These are phyloP conservation scores for Crocuta crocuta DNA, from an alignment of 2,113 vertebrate genomes.

Conservation along the genomic window DNA sequence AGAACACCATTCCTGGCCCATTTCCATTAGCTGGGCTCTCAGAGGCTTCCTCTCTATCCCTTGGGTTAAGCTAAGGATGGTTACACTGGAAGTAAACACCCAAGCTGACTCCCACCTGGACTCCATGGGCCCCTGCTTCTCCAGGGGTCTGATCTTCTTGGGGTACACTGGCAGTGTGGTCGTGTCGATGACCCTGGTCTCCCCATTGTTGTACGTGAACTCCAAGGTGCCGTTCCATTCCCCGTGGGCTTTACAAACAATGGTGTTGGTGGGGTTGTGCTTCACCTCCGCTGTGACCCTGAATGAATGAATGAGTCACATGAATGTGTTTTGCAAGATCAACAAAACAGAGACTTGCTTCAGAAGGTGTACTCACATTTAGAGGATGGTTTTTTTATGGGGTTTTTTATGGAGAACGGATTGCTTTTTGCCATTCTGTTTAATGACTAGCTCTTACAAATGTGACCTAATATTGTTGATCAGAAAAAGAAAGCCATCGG, in stretches of 20 bases:
- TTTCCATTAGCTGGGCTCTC: neutral
- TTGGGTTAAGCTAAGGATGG: neutral
- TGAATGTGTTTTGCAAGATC: neutral
- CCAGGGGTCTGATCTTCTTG: conserved; percentile 92
- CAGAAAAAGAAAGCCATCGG: neutral
- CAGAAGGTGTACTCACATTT: accelerated
- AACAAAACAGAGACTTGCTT: neutral
- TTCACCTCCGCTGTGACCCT: conserved; percentile 97
- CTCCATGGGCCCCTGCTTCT: conserved; percentile 92
- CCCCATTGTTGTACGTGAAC: conserved; percentile 95
- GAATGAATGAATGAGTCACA: neutral
- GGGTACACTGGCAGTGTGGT: conserved; percentile 90
- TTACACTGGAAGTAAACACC: accelerated
- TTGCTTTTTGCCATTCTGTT: neutral
- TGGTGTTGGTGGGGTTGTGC: conserved; percentile 93
- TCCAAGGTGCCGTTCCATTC: conserved; percentile 97
- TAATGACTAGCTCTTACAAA: conserved; percentile 36
- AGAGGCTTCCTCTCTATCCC: neutral
- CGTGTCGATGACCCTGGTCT: conserved; percentile 96
- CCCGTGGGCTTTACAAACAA: conserved; percentile 96
- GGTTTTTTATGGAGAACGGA: no score
- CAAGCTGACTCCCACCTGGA: conserved; percentile 89
- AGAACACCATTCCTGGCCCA: accelerated
- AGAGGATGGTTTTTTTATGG: neutral
- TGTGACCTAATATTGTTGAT: neutral